Conservation (phyloP, 2,113 vertebrate species). For the Choloepus hoffmanni region DNA sequence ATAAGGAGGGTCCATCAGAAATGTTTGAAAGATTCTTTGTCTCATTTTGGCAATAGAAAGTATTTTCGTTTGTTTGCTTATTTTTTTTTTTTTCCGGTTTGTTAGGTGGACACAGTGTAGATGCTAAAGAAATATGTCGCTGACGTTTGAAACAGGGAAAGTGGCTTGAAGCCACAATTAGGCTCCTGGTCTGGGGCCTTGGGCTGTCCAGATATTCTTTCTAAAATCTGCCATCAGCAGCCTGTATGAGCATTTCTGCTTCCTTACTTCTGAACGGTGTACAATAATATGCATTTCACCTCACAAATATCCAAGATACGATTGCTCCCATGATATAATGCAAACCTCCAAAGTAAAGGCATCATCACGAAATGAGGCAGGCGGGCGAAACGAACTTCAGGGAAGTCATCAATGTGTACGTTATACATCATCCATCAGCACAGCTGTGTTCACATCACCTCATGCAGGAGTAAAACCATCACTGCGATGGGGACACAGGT, state of each 20-base stretch:
- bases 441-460: fast-evolving
- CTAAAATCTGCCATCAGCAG: neutral
- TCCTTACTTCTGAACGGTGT: neutral
- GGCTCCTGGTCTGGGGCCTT: neutral
- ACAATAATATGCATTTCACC: neutral
- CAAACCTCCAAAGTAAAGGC: neutral
- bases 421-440: fast-evolving
- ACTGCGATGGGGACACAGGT: fast-evolving
- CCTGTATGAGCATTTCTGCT: neutral
- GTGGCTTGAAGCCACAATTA: neutral
- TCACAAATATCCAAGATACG: neutral
- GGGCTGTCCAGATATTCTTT: neutral
- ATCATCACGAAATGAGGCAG: neutral
- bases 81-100: neutral
- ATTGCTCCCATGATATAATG: neutral
- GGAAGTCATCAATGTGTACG: fast-evolving
- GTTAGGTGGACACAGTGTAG: neutral
- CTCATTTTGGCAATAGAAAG: neutral
- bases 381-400: neutral
- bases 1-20: neutral
- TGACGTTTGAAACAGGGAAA: neutral
- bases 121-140: neutral
- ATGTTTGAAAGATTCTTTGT: neutral
- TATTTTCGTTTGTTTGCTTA: neutral
- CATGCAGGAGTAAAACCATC: neutral